Percentiles rank a stretch among this genome's conserved stretches.
Conservation (phyloP, 2,797 vertebrate species). For the Ciconia nigra region DNA sequence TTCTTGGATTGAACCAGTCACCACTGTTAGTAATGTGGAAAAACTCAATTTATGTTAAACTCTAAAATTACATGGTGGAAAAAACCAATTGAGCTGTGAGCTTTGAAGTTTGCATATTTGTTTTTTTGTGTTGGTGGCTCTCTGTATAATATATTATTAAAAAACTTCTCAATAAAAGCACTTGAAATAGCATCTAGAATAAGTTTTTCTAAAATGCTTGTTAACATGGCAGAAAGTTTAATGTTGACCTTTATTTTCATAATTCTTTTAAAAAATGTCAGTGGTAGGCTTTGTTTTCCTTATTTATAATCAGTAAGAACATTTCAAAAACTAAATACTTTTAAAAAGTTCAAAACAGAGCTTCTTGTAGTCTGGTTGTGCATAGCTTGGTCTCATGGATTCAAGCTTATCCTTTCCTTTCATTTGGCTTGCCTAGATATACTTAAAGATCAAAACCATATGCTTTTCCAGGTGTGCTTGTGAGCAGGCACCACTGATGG, state of each 20-base stretch:
- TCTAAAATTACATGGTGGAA: conserved; percentile 26
- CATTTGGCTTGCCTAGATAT: conserved; percentile 41
- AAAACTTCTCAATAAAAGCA: not conserved
- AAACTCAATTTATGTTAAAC: conserved; percentile 22
- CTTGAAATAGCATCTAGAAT: not conserved
- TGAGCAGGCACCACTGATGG: conserved; percentile 70
- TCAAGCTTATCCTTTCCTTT: not conserved
- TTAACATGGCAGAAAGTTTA: not conserved
- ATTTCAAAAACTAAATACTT: not conserved
- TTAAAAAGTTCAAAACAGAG: not conserved
- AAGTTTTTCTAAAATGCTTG: not conserved
- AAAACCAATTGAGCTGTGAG: not conserved
- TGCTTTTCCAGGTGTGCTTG: conserved; percentile 75
- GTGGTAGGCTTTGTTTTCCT: not conserved
- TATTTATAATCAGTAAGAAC: not conserved
- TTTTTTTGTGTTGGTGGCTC: not conserved
- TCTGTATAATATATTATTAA: not conserved
- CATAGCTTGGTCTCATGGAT: not conserved
- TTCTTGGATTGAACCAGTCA: not conserved
- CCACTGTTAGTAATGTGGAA: not conserved
- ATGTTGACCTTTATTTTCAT: not conserved
- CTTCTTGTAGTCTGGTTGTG: not conserved
- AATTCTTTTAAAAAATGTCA: not conserved
- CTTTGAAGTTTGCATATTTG: conserved; percentile 14
- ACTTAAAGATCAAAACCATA: conserved; percentile 83